Percentiles rank a stretch among this genome's conserved stretches.
Conservation (phyloP, 2,113 vertebrate genomes). For the Caracal caracal region DNA sequence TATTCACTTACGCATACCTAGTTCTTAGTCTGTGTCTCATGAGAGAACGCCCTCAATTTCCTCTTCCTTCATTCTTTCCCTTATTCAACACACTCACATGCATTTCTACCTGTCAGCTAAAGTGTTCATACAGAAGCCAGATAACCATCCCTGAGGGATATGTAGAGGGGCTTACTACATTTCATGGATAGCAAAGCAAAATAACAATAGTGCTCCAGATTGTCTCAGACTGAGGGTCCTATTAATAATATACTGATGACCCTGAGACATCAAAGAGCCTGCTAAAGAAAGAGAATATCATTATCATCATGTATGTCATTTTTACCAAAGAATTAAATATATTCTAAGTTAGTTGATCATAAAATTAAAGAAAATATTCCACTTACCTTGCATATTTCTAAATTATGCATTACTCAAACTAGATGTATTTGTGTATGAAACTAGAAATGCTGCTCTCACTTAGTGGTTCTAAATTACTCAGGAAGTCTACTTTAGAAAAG, state of each 20-base stretch:
- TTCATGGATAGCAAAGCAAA: not conserved
- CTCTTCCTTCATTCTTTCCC: not conserved
- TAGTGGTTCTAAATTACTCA: not conserved
- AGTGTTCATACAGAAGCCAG: not conserved
- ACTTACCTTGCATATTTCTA: not conserved
- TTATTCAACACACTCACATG: not conserved
- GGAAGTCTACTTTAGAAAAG: not conserved
- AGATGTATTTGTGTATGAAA: constrained; percentile 3
- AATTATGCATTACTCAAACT: not conserved
- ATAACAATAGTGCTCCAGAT: not conserved
- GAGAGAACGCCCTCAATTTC: not conserved
- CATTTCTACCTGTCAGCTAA: not conserved
- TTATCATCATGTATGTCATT: not conserved
- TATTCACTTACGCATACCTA: not conserved
- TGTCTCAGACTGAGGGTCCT: not conserved
- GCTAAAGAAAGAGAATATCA: constrained; percentile 1
- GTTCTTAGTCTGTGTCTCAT: not conserved
- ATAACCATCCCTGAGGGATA: not conserved
- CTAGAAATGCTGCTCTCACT: not conserved
- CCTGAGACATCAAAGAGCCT: not conserved
- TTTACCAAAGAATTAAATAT: not conserved
- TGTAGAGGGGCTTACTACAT: not conserved
- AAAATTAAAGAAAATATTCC: constrained; percentile 17
- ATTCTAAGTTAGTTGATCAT: not conserved
- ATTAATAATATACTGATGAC: not conserved